Evolutionary conservation across 2,797 vertebrate species (phyloP).

Genomic region (Forpus xanthops): DNA sequence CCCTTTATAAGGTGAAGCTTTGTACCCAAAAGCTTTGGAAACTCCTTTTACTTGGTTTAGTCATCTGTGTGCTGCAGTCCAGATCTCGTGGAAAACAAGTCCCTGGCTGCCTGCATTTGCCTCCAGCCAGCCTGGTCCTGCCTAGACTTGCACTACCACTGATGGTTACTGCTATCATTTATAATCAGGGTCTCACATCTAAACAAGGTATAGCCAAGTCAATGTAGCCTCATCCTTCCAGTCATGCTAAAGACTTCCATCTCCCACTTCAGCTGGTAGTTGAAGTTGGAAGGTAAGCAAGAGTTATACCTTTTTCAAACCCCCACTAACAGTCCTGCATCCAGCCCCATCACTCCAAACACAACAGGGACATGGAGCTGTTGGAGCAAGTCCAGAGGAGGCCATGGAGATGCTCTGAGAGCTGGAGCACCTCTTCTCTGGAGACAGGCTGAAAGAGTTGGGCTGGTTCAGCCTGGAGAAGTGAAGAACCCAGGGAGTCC

Average conservation of each 20-base stretch:
- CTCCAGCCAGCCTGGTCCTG: neutral
- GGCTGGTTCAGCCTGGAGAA: too few relatives aligned
- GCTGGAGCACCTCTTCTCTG: too few relatives aligned
- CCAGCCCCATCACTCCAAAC: too few relatives aligned
- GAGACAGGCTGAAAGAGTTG: too few relatives aligned
- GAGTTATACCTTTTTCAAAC: neutral
- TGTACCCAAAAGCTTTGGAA: neutral
- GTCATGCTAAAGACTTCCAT: neutral
- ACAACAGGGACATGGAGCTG: too few relatives aligned
- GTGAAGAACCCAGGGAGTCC: too few relatives aligned
- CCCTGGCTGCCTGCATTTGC: neutral
- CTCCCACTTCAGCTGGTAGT: neutral
- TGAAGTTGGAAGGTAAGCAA: neutral
- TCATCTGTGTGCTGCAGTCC: neutral
- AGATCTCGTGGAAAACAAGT: neutral
- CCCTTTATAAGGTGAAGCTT: neutral
- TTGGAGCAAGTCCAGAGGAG: too few relatives aligned
- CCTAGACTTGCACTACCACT: neutral
- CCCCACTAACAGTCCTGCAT: too few relatives aligned
- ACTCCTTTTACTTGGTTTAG: neutral
- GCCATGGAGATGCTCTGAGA: too few relatives aligned
- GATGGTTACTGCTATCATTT: neutral
- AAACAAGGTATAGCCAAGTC: neutral
- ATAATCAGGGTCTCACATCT: fast-evolving
- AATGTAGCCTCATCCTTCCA: neutral